Conservation (phyloP, 1,140 invertebrate species). For the Pectinophora gossypiella region DNA sequence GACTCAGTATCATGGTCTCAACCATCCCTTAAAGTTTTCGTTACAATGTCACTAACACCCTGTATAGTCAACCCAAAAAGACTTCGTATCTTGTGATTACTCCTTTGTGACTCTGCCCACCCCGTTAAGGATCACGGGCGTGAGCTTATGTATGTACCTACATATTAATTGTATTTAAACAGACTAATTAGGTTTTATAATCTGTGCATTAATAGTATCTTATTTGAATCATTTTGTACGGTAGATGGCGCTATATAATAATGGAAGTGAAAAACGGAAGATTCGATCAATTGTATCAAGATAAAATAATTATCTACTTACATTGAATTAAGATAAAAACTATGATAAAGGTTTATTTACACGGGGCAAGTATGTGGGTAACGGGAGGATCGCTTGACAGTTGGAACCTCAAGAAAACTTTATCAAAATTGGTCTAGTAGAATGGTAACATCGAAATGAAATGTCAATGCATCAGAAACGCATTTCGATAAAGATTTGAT, state of each 20-base stretch:
- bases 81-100: too few relatives aligned
- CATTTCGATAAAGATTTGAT: neutral
- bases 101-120: too few relatives aligned
- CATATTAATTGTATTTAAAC: neutral
- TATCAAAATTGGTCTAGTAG: neutral
- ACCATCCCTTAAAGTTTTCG: too few relatives aligned
- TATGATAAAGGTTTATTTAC: neutral
- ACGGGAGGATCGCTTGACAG: neutral
- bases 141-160: neutral
- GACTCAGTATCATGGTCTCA: too few relatives aligned
- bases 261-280: neutral
- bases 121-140: too few relatives aligned
- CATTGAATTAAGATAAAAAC: neutral
- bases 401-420: too few relatives aligned
- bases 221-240: neutral
- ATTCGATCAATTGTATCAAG: neutral
- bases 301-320: neutral
- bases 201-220: neutral
- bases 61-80: too few relatives aligned
- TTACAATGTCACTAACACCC: too few relatives aligned
- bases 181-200: neutral
- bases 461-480: neutral
- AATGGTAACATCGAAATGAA: neutral
- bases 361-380: neutral
- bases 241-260: neutral